These are phyloP conservation scores for Aproaerema taeniolella DNA, from an alignment of 2,888 invertebrate species.

Conservation along the genomic window DNA sequence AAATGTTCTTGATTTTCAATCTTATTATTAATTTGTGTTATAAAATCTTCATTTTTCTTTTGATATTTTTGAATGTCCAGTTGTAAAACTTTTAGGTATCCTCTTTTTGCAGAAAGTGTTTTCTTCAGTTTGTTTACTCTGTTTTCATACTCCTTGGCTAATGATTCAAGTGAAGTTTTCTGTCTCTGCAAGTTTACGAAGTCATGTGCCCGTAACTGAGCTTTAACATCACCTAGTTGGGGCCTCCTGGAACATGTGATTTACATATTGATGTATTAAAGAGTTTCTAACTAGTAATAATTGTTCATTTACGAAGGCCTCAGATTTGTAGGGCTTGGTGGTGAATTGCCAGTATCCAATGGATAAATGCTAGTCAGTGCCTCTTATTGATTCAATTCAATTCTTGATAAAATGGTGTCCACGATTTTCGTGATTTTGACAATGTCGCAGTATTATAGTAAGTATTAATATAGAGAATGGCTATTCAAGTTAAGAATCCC, in stretches of 20 bases:
- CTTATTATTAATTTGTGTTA: conserved; percentile 46
- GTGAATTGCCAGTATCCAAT: no score
- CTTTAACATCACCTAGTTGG: conserved; percentile 52
- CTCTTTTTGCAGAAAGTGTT: conserved; percentile 53
- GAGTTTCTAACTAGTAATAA: no score
- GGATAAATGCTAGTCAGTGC: no score
- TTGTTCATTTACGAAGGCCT: no score
- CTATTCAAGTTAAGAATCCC: no score
- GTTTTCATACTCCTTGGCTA: conserved; percentile 59
- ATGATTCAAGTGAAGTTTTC: conserved; percentile 47
- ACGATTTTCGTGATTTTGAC: no score
- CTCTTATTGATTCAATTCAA: no score
- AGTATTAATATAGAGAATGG: neutral
- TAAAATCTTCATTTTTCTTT: conserved; percentile 58
- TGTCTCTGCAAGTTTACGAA: conserved; percentile 54
- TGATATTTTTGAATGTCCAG: conserved; percentile 64
- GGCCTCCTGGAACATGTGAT: conserved; percentile 50
- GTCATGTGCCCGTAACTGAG: conserved; percentile 56
- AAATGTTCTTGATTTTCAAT: conserved; percentile 46
- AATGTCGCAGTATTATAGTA: neutral
- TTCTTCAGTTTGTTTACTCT: conserved; percentile 54
- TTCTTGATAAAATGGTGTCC: no score
- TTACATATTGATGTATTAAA: no score
- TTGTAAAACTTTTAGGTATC: conserved; percentile 59
- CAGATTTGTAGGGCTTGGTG: no score